Evolutionary conservation across 2,888 invertebrate species (phyloP).

Genomic region (Melinaea marsaeus): DNA sequence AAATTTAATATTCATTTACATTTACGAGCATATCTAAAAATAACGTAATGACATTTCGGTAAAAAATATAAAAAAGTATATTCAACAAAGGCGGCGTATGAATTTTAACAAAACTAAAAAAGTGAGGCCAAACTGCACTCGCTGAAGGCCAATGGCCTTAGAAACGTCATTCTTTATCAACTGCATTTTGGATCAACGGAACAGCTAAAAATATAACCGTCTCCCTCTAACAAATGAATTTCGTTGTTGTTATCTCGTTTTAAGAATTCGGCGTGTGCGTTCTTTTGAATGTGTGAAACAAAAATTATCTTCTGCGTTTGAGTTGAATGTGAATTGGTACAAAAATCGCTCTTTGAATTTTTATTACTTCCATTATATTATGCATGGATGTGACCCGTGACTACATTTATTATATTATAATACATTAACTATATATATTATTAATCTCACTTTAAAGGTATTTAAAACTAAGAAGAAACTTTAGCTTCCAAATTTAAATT

Average conservation of each 20-base stretch:
- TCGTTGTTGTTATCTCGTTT: conserved; percentile 74
- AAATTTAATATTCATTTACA: too few relatives aligned
- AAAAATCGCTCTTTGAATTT: conserved; percentile 59
- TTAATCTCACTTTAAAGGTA: neutral
- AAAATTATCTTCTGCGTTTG: conserved; percentile 62
- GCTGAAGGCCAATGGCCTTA: conserved; percentile 67
- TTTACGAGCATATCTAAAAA: too few relatives aligned
- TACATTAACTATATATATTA: conserved; percentile 4
- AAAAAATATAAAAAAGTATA: neutral
- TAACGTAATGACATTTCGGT: neutral
- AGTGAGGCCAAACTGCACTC: conserved; percentile 47
- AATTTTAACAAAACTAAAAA: conserved; percentile 38
- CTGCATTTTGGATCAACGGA: conserved; percentile 71
- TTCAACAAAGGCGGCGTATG: conserved; percentile 10
- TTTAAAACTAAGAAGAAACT: too few relatives aligned
- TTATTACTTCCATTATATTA: conserved; percentile 38
- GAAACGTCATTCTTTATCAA: conserved; percentile 76
- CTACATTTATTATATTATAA: neutral
- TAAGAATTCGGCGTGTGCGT: conserved; percentile 62
- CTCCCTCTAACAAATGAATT: conserved; percentile 60
- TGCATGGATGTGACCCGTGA: conserved; percentile 1
- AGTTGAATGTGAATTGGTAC: conserved; percentile 59
- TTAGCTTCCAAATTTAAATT: too few relatives aligned
- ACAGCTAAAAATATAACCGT: conserved; percentile 53
- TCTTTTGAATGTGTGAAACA: conserved; percentile 57